Percentiles rank a stretch among this genome's conserved stretches.
phyloP scores from a whole-genome alignment of 2,797 vertebrate genomes.

The Chaetophractus vellerosus region DNA sequence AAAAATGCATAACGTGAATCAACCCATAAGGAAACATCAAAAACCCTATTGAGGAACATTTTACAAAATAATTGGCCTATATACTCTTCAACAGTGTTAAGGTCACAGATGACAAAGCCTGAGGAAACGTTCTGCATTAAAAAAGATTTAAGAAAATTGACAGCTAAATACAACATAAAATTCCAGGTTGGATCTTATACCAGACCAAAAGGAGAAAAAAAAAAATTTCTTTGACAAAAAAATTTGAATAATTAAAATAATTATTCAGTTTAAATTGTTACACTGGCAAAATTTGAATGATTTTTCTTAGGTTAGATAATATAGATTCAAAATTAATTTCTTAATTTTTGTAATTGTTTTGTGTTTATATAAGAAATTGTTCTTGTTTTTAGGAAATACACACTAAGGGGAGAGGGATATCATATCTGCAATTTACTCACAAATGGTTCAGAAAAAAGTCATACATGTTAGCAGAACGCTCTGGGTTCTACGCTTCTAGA shows the following conservation, averaged over 20 bases:
- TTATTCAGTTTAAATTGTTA: too few relatives aligned
- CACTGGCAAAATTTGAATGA: not conserved
- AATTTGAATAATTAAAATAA: not conserved
- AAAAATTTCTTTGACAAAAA: not conserved
- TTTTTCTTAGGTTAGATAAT: not conserved
- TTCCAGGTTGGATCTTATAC: not conserved
- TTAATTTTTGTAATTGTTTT: not conserved
- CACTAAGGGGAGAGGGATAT: not conserved
- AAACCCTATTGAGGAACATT: not conserved
- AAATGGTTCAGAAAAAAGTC: not conserved
- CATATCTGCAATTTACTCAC: not conserved
- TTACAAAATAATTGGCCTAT: not conserved
- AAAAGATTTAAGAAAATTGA: not conserved
- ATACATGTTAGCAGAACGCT: too few relatives aligned
- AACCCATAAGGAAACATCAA: slow-evolving; percentile 3
- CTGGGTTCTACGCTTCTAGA: too few relatives aligned
- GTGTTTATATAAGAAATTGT: not conserved
- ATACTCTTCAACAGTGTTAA: not conserved
- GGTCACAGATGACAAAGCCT: slow-evolving; percentile 14
- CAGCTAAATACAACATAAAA: not conserved
- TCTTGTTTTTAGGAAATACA: slow-evolving; percentile 4
- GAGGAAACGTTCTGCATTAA: not conserved
- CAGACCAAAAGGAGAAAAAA: not conserved
- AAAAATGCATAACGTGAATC: not conserved
- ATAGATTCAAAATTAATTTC: not conserved